Evolutionary conservation across 64 coral and sea anemone genomes (phyloP).

Genomic region (Astreopora myriophthalma): DNA sequence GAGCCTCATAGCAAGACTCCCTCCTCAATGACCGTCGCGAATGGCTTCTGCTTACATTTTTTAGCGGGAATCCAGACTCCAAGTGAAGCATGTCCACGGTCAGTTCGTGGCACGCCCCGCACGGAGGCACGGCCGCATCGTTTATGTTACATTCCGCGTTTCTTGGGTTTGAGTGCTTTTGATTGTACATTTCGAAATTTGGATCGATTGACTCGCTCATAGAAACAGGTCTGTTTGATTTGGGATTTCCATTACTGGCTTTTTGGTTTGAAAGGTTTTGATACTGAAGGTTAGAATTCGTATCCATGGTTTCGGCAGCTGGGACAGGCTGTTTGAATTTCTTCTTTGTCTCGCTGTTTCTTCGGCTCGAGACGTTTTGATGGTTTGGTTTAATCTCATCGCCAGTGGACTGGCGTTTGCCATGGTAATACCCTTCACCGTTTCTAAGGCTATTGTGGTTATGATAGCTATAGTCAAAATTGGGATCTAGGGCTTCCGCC

Average conservation of each 20-base stretch:
- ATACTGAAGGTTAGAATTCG: background rate
- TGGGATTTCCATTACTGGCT: background rate
- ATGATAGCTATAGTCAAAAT: background rate
- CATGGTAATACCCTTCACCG: background rate
- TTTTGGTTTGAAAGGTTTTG: background rate
- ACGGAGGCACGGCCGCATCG: background rate
- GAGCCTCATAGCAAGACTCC: constrained; percentile 15
- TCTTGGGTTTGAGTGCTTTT: background rate
- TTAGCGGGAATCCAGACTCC: background rate
- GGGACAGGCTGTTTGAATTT: background rate
- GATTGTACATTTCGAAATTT: background rate
- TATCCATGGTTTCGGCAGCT: background rate
- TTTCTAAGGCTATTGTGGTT: background rate
- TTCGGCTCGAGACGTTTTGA: background rate
- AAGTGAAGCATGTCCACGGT: constrained; percentile 35
- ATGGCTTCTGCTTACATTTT: background rate
- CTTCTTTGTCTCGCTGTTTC: background rate
- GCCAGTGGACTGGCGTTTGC: background rate
- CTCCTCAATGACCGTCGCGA: constrained; percentile 2
- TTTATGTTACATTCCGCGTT: constrained; percentile 13
- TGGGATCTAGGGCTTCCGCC: background rate
- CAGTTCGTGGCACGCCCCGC: constrained; percentile 8
- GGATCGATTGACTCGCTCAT: background rate
- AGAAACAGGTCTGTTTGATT: background rate
- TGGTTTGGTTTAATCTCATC: background rate